Evolutionary conservation across 2,888 invertebrate species (phyloP).

Genomic region (Epistrophella euchroma): DNA sequence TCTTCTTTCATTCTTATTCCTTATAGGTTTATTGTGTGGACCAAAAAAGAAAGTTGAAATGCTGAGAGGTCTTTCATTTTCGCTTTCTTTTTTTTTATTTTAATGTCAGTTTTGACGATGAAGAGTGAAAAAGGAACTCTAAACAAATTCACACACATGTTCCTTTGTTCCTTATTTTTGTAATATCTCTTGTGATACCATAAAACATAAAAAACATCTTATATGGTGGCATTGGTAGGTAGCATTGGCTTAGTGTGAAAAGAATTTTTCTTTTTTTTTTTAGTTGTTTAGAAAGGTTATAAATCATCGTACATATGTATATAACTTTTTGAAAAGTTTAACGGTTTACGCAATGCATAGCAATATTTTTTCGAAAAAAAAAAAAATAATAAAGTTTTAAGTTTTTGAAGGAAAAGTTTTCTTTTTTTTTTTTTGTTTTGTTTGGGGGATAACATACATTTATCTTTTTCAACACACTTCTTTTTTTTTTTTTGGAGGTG

Average conservation of each 20-base stretch:
- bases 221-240: background rate
- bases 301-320: slow-evolving; percentile 55
- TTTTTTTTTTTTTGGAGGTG: background rate
- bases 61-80: slow-evolving; percentile 53
- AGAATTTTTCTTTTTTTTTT: slow-evolving; percentile 20
- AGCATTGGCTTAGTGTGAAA: slow-evolving; percentile 47
- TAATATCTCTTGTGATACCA: slow-evolving; percentile 40
- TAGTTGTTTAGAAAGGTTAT: slow-evolving; percentile 58
- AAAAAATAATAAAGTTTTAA: slow-evolving; percentile 44
- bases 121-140: slow-evolving; percentile 36
- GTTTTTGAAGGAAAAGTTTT: slow-evolving; percentile 41
- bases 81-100: slow-evolving; percentile 16
- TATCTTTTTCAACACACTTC: slow-evolving; percentile 36
- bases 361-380: slow-evolving; percentile 15
- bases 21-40: slow-evolving; percentile 40
- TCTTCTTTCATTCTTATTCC: slow-evolving; percentile 10
- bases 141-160: slow-evolving; percentile 69
- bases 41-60: slow-evolving; percentile 50
- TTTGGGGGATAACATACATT: slow-evolving; percentile 24
- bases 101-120: slow-evolving; percentile 26
- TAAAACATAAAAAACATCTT: slow-evolving; percentile 15
- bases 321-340: slow-evolving; percentile 55
- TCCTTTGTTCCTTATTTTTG: slow-evolving; percentile 37
- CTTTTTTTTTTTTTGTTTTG: background rate
- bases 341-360: slow-evolving; percentile 53